Conservation (phyloP, 2,888 invertebrate species). For the Callinectes sapidus region DNA sequence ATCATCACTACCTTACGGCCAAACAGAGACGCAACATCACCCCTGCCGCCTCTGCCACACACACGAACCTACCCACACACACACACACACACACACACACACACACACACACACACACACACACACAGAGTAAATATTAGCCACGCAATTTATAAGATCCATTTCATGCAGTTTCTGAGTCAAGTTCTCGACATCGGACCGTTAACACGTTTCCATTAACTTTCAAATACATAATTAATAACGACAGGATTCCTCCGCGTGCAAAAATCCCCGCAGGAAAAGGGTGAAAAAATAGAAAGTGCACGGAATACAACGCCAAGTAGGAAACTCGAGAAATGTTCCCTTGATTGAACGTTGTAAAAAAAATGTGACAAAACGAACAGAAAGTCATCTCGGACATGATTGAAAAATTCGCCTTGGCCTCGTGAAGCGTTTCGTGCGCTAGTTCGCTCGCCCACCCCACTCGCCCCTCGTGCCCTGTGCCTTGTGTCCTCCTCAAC, state of each 20-base stretch:
- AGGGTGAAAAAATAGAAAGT: not conserved
- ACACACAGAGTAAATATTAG: not conserved
- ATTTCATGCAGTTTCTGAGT: not conserved
- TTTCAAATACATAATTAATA: not conserved
- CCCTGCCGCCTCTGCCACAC: not conserved
- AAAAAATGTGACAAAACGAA: not conserved
- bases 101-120: constrained; percentile 6
- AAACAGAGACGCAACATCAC: not conserved
- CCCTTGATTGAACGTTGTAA: constrained; percentile 20
- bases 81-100: constrained; percentile 2
- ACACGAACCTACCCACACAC: not conserved
- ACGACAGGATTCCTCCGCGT: not conserved
- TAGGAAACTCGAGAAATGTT: constrained; percentile 22
- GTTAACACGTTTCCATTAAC: constrained; percentile 16
- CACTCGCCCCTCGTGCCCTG: too few relatives aligned
- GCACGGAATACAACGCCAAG: not conserved
- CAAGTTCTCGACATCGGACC: not conserved
- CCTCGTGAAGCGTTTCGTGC: not conserved
- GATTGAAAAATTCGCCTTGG: constrained; percentile 19
- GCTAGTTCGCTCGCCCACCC: not conserved
- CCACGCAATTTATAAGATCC: not conserved
- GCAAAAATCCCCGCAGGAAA: not conserved
- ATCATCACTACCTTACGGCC: not conserved
- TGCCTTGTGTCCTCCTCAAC: not conserved
- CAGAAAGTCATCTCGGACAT: constrained; percentile 15